Percentiles rank a stretch among this genome's conserved stretches.
Conservation (phyloP, 1,140 invertebrate genomes). For the Microplitis mediator region DNA sequence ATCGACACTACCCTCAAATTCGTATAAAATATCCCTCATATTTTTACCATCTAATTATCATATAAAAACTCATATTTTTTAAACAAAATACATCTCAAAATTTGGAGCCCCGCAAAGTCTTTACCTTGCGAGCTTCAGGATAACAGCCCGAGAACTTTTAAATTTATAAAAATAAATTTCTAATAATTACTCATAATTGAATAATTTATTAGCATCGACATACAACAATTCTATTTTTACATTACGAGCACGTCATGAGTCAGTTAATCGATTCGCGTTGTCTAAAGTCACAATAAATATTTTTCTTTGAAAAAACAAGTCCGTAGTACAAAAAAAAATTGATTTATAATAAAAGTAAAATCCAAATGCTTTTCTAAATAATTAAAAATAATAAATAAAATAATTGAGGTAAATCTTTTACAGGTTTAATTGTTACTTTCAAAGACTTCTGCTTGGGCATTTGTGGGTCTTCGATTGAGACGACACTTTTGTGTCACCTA, state of each 20-base stretch:
- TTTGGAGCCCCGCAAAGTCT: too few species aligned
- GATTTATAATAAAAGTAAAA: too few species aligned
- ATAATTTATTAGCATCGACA: not conserved
- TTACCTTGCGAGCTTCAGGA: too few species aligned
- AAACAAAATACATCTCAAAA: too few species aligned
- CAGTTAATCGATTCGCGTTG: not conserved
- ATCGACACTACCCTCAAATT: not conserved
- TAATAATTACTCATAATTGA: not conserved
- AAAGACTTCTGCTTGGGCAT: constrained; percentile 53
- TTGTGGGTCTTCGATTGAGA: constrained; percentile 42
- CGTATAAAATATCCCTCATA: not conserved
- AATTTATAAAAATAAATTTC: not conserved
- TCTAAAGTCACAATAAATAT: too few species aligned
- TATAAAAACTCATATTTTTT: not conserved
- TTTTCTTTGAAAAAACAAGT: too few species aligned
- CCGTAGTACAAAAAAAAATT: too few species aligned
- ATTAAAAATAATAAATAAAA: too few species aligned
- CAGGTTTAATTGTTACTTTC: constrained; percentile 46
- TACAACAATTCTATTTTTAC: not conserved
- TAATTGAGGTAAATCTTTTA: constrained; percentile 27
- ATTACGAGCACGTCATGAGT: not conserved
- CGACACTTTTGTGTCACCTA: constrained; percentile 4
- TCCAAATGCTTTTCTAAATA: too few species aligned
- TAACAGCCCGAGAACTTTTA: not conserved
- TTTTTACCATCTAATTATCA: not conserved